Evolutionary conservation across 2,797 vertebrate species (phyloP).

Genomic region (Eulemur mongoz): DNA sequence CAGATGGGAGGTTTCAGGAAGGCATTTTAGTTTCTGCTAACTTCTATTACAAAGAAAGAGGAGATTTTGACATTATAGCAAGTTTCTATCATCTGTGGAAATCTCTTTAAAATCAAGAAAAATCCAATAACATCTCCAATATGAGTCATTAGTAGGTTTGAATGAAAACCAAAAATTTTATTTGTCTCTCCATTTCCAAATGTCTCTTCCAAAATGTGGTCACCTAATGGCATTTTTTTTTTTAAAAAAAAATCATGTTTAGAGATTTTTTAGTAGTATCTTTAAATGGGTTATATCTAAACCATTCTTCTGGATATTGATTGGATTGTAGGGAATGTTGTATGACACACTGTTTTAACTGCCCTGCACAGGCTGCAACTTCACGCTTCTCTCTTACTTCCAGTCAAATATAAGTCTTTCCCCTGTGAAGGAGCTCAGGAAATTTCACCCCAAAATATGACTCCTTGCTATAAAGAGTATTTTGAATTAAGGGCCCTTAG

Average conservation of each 20-base stretch:
- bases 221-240: background rate
- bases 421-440: background rate
- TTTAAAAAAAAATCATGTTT: background rate
- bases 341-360: background rate
- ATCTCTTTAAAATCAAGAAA: slow-evolving; percentile 32
- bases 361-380: background rate
- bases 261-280: background rate
- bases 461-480: background rate
- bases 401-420: background rate
- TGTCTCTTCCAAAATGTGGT: background rate
- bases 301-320: background rate
- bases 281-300: background rate
- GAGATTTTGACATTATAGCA: background rate
- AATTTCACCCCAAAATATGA: background rate
- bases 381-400: background rate
- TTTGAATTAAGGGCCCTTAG: background rate
- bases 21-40: background rate
- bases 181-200: slow-evolving; percentile 15
- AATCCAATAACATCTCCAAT: background rate
- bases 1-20: background rate
- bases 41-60: background rate
- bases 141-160: background rate
- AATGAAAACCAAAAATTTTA: slow-evolving; percentile 1
- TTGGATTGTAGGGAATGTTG: background rate
- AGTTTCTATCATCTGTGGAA: background rate